These are phyloP conservation scores for Pseudomyrmex gracilis DNA, from an alignment of 1,140 invertebrate genomes.

Conservation along the genomic window DNA sequence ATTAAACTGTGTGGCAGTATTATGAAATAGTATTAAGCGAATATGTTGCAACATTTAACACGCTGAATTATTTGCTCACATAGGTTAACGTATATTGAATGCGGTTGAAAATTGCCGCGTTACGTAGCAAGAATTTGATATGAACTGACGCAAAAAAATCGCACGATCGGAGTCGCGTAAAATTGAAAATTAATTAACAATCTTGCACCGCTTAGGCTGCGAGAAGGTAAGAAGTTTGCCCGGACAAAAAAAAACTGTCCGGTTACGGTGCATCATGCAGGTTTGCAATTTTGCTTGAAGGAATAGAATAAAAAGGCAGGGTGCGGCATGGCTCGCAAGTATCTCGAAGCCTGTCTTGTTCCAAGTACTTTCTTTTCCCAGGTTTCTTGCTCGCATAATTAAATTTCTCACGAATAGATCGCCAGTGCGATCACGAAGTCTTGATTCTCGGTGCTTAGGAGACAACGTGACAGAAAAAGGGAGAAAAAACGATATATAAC, in stretches of 20 bases:
- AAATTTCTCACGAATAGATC: slow-evolving; percentile 57
- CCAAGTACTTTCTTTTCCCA: slow-evolving; percentile 45
- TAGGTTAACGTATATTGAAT: slow-evolving; percentile 5
- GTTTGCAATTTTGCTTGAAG: slow-evolving; percentile 43
- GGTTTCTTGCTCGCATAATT: slow-evolving; percentile 58
- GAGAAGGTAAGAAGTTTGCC: slow-evolving; percentile 32
- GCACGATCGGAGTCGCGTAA: slow-evolving; percentile 51
- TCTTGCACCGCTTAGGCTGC: slow-evolving; percentile 41
- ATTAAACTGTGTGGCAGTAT: slow-evolving; percentile 20
- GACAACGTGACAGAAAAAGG: not conserved
- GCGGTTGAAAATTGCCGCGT: slow-evolving; percentile 57
- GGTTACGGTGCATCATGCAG: slow-evolving; percentile 54
- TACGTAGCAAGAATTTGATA: slow-evolving; percentile 54
- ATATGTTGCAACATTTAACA: slow-evolving; percentile 46
- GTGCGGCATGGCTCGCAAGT: slow-evolving; percentile 28
- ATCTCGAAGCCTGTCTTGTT: slow-evolving; percentile 25
- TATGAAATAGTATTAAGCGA: slow-evolving; percentile 26
- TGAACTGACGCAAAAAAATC: slow-evolving; percentile 36
- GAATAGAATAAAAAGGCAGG: slow-evolving; percentile 40
- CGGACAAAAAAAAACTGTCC: slow-evolving; percentile 38
- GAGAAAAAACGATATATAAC: slow-evolving; percentile 23
- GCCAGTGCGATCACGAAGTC: slow-evolving; percentile 46
- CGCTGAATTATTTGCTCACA: slow-evolving; percentile 49
- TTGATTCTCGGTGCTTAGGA: not conserved
- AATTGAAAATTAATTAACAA: slow-evolving; percentile 65